Conservation (phyloP, 2,888 invertebrate genomes). For the Cryptocheilus praepositus region DNA sequence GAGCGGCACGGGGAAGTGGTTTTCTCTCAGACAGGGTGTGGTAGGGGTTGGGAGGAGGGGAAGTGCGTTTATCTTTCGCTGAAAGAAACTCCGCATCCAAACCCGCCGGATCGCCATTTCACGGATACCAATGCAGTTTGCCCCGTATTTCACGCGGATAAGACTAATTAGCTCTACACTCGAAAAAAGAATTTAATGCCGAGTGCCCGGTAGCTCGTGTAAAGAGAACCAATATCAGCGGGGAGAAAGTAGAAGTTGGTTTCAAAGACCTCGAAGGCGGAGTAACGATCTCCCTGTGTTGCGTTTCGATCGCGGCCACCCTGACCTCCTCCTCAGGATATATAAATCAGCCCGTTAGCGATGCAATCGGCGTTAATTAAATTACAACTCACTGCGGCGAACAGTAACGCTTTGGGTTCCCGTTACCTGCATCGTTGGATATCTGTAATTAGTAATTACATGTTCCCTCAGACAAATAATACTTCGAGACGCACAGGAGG, state of each 20-base stretch:
- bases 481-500: slow-evolving; percentile 22
- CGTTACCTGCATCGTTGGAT: slow-evolving; percentile 47
- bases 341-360: slow-evolving; percentile 49
- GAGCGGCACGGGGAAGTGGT: slow-evolving; percentile 19
- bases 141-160: slow-evolving; percentile 18
- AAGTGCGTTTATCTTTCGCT: slow-evolving; percentile 34
- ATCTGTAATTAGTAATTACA: slow-evolving; percentile 55
- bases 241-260: slow-evolving; percentile 1
- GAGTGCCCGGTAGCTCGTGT: slow-evolving; percentile 31
- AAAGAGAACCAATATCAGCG: slow-evolving; percentile 22
- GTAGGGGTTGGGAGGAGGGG: not conserved
- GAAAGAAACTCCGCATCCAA: not conserved
- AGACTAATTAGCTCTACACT: slow-evolving; percentile 21
- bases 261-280: slow-evolving; percentile 4
- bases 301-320: slow-evolving; percentile 2
- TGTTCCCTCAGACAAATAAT: slow-evolving; percentile 22
- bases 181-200: slow-evolving; percentile 29
- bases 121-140: not conserved
- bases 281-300: not conserved
- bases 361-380: slow-evolving; percentile 59
- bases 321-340: slow-evolving; percentile 30
- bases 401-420: slow-evolving; percentile 33
- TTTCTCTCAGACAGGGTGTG: slow-evolving; percentile 5
- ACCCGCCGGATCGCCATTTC: no score
- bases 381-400: slow-evolving; percentile 42